Conservation (phyloP, 2,888 invertebrate species). For the Thymelicus sylvestris region DNA sequence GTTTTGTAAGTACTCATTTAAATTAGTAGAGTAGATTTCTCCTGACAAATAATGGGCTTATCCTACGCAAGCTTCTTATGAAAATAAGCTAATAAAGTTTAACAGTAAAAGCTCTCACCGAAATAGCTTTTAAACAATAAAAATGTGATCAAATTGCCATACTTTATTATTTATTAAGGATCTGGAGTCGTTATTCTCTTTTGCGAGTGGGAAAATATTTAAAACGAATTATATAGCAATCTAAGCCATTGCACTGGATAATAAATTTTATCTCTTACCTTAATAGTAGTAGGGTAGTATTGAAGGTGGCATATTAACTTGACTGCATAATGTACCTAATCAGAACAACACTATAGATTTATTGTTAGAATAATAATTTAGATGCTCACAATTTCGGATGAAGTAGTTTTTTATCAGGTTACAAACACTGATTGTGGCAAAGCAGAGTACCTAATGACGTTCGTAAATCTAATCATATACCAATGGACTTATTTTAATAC, state of each 20-base stretch:
- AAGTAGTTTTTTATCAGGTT: too few species aligned
- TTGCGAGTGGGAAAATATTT: conserved; percentile 72
- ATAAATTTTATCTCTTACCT: conserved; percentile 19
- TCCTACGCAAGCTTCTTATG: conserved; percentile 21
- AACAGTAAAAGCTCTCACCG: conserved; percentile 20
- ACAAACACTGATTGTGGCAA: too few species aligned
- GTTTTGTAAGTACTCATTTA: conserved; percentile 2
- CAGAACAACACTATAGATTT: too few species aligned
- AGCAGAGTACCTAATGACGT: too few species aligned
- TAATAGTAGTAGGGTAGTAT: background rate
- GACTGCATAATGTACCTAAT: background rate
- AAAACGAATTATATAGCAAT: conserved; percentile 75
- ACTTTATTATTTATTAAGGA: conserved; percentile 45
- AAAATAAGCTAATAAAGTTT: conserved; percentile 26
- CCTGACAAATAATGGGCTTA: conserved; percentile 19
- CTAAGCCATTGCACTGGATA: conserved; percentile 48
- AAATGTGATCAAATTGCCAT: conserved; percentile 48
- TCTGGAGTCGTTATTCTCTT: conserved; percentile 63
- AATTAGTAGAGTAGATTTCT: conserved; percentile 14
- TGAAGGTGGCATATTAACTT: background rate
- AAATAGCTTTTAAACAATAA: conserved; percentile 40
- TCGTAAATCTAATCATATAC: too few species aligned
- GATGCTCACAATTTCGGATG: too few species aligned
- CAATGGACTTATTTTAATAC: too few species aligned
- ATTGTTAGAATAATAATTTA: too few species aligned